Evolutionary conservation across 2,113 vertebrate species (phyloP).

Genomic region (Andinoacara biseriatus): DNA sequence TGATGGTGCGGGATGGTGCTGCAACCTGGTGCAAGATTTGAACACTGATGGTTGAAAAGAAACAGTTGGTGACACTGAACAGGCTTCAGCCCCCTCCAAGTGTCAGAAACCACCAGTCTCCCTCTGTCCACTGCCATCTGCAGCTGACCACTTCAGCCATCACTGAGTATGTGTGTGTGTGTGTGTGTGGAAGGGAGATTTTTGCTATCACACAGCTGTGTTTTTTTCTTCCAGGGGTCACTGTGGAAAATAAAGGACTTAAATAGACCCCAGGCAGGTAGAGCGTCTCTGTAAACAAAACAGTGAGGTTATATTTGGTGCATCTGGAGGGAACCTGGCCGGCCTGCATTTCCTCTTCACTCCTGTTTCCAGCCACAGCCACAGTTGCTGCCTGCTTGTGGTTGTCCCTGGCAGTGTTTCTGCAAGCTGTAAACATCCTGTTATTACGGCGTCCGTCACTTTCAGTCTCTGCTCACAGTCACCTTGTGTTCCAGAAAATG

Average conservation of each 20-base stretch:
- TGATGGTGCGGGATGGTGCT: conserved; percentile 39
- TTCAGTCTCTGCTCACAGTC: conserved; percentile 50
- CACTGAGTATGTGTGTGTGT: neutral
- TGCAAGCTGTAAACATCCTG: conserved; percentile 79
- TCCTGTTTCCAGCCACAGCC: conserved; percentile 23
- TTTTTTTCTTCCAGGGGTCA: conserved; percentile 21
- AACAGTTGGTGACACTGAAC: conserved; percentile 27
- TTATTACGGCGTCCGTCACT: conserved; percentile 68
- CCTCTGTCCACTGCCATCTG: conserved; percentile 66
- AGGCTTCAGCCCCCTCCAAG: conserved; percentile 1
- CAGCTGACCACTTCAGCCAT: conserved; percentile 68
- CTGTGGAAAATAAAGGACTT: neutral
- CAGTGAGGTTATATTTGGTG: conserved; percentile 51
- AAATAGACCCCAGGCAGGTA: neutral
- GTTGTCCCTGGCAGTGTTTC: conserved; percentile 54
- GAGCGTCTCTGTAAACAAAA: conserved; percentile 10
- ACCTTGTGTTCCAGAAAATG: neutral
- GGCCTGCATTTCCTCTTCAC: conserved; percentile 43
- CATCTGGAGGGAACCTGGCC: conserved; percentile 27
- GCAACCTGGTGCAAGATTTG: conserved; percentile 18
- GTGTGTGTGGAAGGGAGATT: neutral
- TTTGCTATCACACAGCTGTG: neutral
- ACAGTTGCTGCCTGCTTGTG: conserved; percentile 37
- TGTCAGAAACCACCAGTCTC: conserved; percentile 76
- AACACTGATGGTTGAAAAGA: conserved; percentile 35